Conservation (phyloP, 2,888 invertebrate genomes). For the Oscheius onirici region DNA sequence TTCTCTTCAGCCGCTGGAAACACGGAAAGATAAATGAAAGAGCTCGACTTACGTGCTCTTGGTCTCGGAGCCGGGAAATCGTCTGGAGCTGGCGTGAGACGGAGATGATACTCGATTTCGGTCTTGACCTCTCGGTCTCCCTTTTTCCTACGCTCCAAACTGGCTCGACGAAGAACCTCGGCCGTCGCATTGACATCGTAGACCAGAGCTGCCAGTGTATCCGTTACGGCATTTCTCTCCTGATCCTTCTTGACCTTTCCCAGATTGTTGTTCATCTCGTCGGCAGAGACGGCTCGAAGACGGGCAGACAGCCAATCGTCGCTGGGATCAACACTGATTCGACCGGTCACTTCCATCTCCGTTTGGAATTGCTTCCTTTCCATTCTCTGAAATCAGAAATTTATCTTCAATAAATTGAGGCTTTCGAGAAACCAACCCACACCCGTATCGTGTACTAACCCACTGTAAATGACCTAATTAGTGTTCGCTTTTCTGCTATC, state of each 20-base stretch:
- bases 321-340: conserved; percentile 64
- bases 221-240: conserved; percentile 68
- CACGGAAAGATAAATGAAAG: no score
- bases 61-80: conserved; percentile 45
- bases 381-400: conserved; percentile 43
- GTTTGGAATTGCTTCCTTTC: conserved; percentile 67
- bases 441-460: conserved; percentile 70
- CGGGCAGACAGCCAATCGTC: conserved; percentile 68
- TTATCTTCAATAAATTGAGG: no score
- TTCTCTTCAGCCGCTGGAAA: conserved; percentile 61
- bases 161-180: conserved; percentile 61
- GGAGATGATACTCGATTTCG: conserved; percentile 66
- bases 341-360: conserved; percentile 68
- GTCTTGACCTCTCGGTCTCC: conserved; percentile 23
- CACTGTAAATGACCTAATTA: no score
- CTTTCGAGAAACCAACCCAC: no score
- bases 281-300: conserved; percentile 63
- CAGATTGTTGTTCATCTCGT: conserved; percentile 67
- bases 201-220: conserved; percentile 70
- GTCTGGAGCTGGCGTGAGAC: conserved; percentile 67
- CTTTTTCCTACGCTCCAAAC: conserved; percentile 49
- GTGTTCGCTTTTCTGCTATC: neutral
- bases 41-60: conserved; percentile 38
- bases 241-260: conserved; percentile 65
- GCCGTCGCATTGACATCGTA: conserved; percentile 71